Evolutionary conservation across 2,797 vertebrate genomes (phyloP).

Genomic region (Apodemus agrarius): DNA sequence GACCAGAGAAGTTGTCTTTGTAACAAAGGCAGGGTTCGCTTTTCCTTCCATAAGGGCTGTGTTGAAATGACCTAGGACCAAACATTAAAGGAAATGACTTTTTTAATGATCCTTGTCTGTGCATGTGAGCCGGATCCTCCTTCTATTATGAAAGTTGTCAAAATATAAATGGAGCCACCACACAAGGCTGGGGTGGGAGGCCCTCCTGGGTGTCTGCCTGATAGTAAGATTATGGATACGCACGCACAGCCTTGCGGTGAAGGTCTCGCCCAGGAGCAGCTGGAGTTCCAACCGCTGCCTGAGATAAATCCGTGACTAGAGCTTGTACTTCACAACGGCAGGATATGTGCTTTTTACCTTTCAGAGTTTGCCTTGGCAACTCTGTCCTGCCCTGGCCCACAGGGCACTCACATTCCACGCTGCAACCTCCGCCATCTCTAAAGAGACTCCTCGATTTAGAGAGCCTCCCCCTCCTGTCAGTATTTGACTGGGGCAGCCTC

Average conservation of each 20-base stretch:
- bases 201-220: background rate
- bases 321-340: too few species aligned
- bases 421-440: background rate
- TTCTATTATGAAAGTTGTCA: background rate
- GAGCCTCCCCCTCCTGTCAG: background rate
- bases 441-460: background rate
- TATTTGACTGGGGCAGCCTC: background rate
- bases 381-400: background rate
- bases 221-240: too few species aligned
- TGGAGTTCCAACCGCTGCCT: too few species aligned
- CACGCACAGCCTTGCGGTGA: background rate
- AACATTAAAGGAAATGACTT: slow-evolving; percentile 66
- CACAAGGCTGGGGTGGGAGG: too few species aligned
- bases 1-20: background rate
- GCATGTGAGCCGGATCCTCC: background rate
- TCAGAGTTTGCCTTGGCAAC: background rate
- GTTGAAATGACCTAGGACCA: slow-evolving; percentile 16
- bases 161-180: background rate
- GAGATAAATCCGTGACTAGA: background rate
- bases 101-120: background rate
- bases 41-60: background rate
- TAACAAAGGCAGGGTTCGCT: background rate
- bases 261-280: background rate
- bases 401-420: too few species aligned
- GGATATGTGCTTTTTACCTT: background rate